Base-by-base conservation (phyloP, 2,797 vertebrate species). In the Decapterus maruadsi region DNA sequence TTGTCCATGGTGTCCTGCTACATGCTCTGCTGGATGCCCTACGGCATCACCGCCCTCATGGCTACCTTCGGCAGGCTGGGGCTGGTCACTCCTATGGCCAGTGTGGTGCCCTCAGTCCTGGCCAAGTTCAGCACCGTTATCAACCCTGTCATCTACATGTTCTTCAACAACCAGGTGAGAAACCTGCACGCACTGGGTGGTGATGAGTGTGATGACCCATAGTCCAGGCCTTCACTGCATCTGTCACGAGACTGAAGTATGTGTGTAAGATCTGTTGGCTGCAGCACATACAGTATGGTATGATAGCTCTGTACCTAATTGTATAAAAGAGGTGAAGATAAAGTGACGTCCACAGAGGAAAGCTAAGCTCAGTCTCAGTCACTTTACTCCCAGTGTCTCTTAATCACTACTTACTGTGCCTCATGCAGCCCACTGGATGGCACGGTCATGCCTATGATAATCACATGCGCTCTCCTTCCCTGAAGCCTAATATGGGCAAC, bases 11-110 rank as follows among this genome's bases (percentile, higher is more conserved):
- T 96, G 75, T 87, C 95, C 76, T 95, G 95, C 89, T 96, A 95
- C 93, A 91, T 96, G 84, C 86, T 96, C 55, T 96, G 95, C 90
- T 96, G 95, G 95, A 90, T 96, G 92, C 95, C 94, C 0, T 96
- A 95, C 0, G 94, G 94, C 1, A 80, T 95, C 29, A 89, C 94
- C 81, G 95, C 95, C 0, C 92, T 96, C 67, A 68, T 86, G 36
- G 94, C 94, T 45, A 94, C 93, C 0, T 95, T 96, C 16, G 95
- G 95, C 5, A 81, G 66, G 53, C 81, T 90, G 0, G 94, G 87
- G 1, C 74, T 94, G 53, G 84, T 96, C 79, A 91, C 92, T 10
- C 93, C 95, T 0, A 46, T 89, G 40, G 92, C 87, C 1, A 96
- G 94, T 48, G 70, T 95, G 74, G 88, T 96, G 71, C 95, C 96